Conservation (phyloP, 2,797 vertebrate species). For the Enteromius paludinosus region DNA sequence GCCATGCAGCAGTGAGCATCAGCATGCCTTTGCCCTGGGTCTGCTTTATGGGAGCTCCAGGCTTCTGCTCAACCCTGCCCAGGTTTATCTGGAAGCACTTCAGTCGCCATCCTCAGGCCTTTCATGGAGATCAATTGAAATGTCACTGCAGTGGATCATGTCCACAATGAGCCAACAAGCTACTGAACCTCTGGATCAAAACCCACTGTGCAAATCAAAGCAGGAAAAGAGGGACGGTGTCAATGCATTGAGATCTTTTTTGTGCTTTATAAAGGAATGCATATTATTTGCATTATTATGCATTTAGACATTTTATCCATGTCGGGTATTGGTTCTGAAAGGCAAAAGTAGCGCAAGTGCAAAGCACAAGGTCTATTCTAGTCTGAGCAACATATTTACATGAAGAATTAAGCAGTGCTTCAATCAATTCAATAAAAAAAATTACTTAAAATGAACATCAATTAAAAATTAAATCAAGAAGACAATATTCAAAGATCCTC, state of each 20-base stretch:
- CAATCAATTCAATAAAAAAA: neutral
- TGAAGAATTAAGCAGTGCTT: neutral
- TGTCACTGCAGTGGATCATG: conserved; percentile 57
- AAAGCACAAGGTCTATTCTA: neutral
- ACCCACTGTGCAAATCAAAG: conserved; percentile 46
- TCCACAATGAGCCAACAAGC: conserved; percentile 50
- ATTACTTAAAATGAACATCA: too few relatives aligned
- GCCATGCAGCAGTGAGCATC: conserved; percentile 16
- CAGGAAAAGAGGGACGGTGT: conserved; percentile 35
- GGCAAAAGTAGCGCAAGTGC: neutral
- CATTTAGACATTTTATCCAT: neutral
- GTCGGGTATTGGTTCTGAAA: neutral
- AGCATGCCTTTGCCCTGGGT: conserved; percentile 41
- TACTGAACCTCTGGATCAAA: conserved; percentile 56
- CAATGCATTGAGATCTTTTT: conserved; percentile 35
- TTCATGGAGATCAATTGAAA: conserved; percentile 62
- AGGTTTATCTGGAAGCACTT: conserved; percentile 54
- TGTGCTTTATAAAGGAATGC: conserved; percentile 36
- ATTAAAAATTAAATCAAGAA: neutral
- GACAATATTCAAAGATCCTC: neutral
- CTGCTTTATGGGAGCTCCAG: conserved; percentile 29
- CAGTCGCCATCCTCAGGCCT: conserved; percentile 43
- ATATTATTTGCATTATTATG: conserved; percentile 23
- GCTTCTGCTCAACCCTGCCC: conserved; percentile 32
- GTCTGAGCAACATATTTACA: neutral